A percentile compares a stretch with the other conserved stretches of the same genome.
Conservation (phyloP, 1,140 invertebrate species). For the Hycleus cichorii region DNA sequence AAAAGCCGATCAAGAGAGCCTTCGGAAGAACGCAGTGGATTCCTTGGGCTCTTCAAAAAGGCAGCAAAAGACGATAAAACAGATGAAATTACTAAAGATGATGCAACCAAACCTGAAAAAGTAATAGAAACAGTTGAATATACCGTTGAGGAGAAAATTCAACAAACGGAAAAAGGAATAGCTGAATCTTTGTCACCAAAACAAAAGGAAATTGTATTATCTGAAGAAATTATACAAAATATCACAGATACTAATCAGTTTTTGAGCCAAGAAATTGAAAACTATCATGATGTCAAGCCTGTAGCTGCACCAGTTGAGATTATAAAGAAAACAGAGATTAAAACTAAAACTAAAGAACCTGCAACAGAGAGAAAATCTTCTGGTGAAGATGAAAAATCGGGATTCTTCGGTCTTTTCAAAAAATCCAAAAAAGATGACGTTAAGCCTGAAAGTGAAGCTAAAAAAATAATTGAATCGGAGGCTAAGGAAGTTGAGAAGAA, state of each 20-base stretch:
- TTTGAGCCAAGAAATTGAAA: constrained; percentile 11
- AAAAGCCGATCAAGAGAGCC: neutral
- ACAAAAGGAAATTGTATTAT: neutral
- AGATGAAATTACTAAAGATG: neutral
- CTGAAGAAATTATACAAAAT: constrained; percentile 6
- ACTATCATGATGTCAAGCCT: constrained; percentile 7
- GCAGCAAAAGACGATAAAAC: constrained; percentile 8
- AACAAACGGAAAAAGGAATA: too few species aligned
- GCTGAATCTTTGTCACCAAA: too few species aligned
- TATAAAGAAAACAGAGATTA: neutral
- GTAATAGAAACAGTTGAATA: too few species aligned
- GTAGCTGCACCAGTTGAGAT: neutral
- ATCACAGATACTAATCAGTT: constrained; percentile 7
- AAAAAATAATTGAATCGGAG: neutral
- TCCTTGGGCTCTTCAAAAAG: constrained; percentile 13
- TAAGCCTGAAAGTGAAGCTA: too few species aligned
- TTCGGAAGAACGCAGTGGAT: neutral
- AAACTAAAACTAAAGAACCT: neutral
- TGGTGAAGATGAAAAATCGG: neutral
- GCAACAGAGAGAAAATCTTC: neutral
- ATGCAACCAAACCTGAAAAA: too few species aligned
- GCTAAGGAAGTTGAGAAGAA: neutral
- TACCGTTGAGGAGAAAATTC: too few species aligned
- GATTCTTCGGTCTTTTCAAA: neutral
- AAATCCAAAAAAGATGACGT: neutral